Base-by-base conservation (phyloP, 2,797 vertebrate genomes). In the Tinamus major region DNA sequence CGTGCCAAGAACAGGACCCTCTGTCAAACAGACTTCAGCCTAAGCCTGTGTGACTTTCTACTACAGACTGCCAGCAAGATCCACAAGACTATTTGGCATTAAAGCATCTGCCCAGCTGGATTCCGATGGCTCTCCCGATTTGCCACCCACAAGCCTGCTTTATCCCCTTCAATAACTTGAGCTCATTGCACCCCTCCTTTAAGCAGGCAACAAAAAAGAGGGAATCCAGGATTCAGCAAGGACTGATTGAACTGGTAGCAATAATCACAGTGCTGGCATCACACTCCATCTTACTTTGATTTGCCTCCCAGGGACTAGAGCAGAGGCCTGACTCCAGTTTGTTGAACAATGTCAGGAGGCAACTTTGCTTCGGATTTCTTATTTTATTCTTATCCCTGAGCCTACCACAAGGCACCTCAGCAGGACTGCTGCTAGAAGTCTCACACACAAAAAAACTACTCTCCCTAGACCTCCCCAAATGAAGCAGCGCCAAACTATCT, bases 1-100 rank as follows among this genome's bases (percentile, higher is more conserved):
- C 83, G 44, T 31, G 39, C 79, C 91, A 88, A 81, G 70, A 94
- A 77, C 46, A 86, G 85, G 77, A 92, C 24, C 3, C 8, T 65
- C 41, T 88, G 74, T 85, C 91, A 79, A 48, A 72, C 75, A 84
- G 92, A 79, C 85, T 86, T 53, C 74, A 70, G 68, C 87, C 58
- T 79, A 68, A 69, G 70, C 55, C 82, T 3, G 0, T 37, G 26
- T 27, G 64, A 12, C 76, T 68, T 13, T 26, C 89, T 68, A 2
- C 42, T 21, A 59, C 0, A 75, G 65, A 29, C 59, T 70, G 74
- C 63, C 93, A 95, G 70, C 48, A 90, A 94, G 91, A 89, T 79
- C 85, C 82, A 65, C 1, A 42, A 87, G 90, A 87, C 51, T 31
- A 39, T 64, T 31, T 37, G 64, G 67, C 58, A 56, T 39, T 86